Conservation (phyloP, 2,888 invertebrate genomes). For the Acanthoscelides obtectus region DNA sequence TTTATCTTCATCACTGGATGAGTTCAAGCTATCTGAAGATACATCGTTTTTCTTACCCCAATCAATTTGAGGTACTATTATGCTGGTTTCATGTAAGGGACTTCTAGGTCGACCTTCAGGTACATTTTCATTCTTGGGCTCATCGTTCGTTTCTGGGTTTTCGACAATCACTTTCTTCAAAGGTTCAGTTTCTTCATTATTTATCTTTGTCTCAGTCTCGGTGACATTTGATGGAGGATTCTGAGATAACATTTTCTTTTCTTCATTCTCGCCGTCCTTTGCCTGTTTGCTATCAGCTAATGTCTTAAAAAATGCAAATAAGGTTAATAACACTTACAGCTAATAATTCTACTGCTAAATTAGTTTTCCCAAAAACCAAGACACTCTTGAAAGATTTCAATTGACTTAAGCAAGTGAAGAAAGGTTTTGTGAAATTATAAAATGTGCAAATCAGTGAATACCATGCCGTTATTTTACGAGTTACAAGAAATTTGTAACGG, state of each 20-base stretch:
- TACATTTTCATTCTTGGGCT: constrained; percentile 34
- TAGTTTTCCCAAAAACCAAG: background rate
- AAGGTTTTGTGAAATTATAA: background rate
- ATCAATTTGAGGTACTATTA: constrained; percentile 60
- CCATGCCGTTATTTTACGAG: constrained; percentile 6
- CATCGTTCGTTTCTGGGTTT: constrained; percentile 4
- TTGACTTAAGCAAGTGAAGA: too few species aligned
- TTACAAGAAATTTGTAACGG: too few species aligned
- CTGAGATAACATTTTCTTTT: background rate
- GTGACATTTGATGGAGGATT: background rate
- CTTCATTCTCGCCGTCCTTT: background rate
- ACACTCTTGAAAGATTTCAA: background rate
- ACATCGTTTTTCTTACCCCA: constrained; percentile 48
- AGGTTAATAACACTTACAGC: background rate
- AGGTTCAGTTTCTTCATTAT: background rate
- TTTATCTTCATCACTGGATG: constrained; percentile 29
- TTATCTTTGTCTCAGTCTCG: background rate
- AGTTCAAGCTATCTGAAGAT: constrained; percentile 56
- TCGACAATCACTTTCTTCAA: background rate
- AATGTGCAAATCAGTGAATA: constrained; percentile 1
- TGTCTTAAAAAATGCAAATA: background rate
- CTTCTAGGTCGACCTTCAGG: constrained; percentile 53
- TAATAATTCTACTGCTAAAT: background rate
- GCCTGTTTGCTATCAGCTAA: background rate
- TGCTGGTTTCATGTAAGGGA: constrained; percentile 60